These are phyloP conservation scores for Lagenorhynchus albirostris DNA, from an alignment of 2,113 vertebrate species.

Conservation along the genomic window DNA sequence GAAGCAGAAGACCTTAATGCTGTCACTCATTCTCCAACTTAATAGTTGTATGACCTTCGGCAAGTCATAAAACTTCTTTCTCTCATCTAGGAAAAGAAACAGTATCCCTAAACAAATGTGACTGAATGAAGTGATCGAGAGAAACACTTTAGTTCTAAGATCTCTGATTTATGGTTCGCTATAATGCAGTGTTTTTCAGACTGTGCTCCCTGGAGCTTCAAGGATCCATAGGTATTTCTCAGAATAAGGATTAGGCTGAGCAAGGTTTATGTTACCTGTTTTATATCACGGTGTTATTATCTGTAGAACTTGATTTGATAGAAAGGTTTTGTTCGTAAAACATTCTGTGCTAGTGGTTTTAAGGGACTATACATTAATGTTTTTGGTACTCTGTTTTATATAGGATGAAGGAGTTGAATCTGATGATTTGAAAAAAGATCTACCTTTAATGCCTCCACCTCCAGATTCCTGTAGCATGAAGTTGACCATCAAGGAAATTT, in stretches of 20 bases:
- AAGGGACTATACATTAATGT: neutral
- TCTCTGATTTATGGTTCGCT: neutral
- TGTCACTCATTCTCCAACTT: neutral
- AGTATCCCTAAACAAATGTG: neutral
- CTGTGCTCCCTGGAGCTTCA: neutral
- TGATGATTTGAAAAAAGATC: conserved; percentile 97
- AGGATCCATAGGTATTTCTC: neutral
- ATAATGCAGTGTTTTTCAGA: neutral
- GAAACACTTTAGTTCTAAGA: neutral
- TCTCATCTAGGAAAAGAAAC: neutral
- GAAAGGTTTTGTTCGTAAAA: neutral
- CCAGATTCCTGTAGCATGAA: conserved; percentile 99
- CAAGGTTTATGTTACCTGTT: neutral
- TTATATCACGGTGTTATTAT: neutral
- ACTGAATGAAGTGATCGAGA: neutral
- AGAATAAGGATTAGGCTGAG: neutral
- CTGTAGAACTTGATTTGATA: neutral
- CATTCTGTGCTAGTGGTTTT: neutral
- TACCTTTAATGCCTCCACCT: conserved; percentile 95
- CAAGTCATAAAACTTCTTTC: neutral
- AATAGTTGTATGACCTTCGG: neutral
- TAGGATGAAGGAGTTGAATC: conserved; percentile 99
- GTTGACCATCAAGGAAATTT: conserved; percentile 96
- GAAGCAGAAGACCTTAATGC: neutral
- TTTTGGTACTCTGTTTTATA: neutral